Conservation (phyloP, 2,797 vertebrate genomes). For the Rhincodon typus region DNA sequence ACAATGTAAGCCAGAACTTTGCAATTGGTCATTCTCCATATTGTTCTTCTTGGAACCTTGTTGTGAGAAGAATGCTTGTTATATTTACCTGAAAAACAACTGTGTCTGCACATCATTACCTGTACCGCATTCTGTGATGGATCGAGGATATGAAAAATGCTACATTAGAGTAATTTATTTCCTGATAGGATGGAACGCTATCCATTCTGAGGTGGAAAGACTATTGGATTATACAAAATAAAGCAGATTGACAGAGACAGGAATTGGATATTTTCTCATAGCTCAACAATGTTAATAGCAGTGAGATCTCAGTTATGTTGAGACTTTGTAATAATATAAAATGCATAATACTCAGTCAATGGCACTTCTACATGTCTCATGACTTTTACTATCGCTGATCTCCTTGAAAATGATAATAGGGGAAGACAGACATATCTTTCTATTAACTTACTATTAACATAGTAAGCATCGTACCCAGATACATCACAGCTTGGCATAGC, state of each 20-base stretch:
- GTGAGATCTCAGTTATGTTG: too few relatives aligned
- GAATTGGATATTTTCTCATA: not conserved
- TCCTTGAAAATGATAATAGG: not conserved
- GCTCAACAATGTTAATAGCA: not conserved
- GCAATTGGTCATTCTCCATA: not conserved
- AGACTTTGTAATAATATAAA: not conserved
- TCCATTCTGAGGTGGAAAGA: not conserved
- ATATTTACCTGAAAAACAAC: not conserved
- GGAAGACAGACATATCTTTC: too few relatives aligned
- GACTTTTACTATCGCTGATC: not conserved
- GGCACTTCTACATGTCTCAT: not conserved
- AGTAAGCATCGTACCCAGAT: too few relatives aligned
- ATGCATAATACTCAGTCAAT: not conserved
- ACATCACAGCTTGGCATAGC: too few relatives aligned
- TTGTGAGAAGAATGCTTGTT: not conserved
- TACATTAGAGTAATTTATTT: not conserved
- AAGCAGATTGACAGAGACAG: not conserved
- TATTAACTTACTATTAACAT: too few relatives aligned
- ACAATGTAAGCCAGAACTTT: not conserved
- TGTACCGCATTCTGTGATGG: not conserved
- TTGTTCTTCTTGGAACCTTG: not conserved
- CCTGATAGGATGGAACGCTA: not conserved
- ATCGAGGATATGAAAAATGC: not conserved
- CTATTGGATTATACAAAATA: not conserved
- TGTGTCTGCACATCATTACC: not conserved